Evolutionary conservation across 2,888 invertebrate species (phyloP), one percentile per base, ranked within the genome.

Genomic region (Thera obeliscata): DNA sequence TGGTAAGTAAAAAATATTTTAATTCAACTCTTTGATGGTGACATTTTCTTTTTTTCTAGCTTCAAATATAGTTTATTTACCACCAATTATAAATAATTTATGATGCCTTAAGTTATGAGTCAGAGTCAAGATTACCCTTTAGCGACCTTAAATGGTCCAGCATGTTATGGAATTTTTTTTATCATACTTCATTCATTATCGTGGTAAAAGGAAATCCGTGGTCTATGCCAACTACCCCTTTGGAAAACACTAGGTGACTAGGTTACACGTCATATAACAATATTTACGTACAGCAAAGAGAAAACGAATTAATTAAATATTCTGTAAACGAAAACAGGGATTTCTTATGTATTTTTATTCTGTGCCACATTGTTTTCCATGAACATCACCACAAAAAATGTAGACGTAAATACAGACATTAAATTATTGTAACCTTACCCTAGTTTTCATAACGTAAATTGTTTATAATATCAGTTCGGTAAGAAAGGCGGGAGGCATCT

Each of bases 391-490:
- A 49, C 58, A 50, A 70, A 71, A 69, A 60, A 54, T 63, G 63
- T 71, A 74, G 70, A 76, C 71, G 66, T 68, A 74, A 71, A 74
- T 67, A 73, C 73, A 74, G 69, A 73, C 72, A 64, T 71, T 66
- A 2, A 71, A 49, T 64, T 46, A 12, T 12, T 74, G 65, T 76
- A 82, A 81, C 84, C 83, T 86, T 86, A 80, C 74, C 81, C 86
- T 76, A 83, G 71, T 81, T 81, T 84, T 52, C 80, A 69, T 74
- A 77, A 80, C 63, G 78, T 83, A 84, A 86, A 85, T 74, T 81
- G 86, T 87, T 85, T 86, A 86, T 79, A 56, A 12, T 56, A 78
- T 76, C 74, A 70, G 77, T 73, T 41, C 81, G 70, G 74, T 76
- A 79, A 73, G 74, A 77, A 79, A 76, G 67, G 74, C 74, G 76